A percentile compares a stretch with the other conserved stretches of the same genome.
These are phyloP conservation scores for Harmothoe impar DNA, from an alignment of 2,888 invertebrate genomes.

Conservation along the genomic window DNA sequence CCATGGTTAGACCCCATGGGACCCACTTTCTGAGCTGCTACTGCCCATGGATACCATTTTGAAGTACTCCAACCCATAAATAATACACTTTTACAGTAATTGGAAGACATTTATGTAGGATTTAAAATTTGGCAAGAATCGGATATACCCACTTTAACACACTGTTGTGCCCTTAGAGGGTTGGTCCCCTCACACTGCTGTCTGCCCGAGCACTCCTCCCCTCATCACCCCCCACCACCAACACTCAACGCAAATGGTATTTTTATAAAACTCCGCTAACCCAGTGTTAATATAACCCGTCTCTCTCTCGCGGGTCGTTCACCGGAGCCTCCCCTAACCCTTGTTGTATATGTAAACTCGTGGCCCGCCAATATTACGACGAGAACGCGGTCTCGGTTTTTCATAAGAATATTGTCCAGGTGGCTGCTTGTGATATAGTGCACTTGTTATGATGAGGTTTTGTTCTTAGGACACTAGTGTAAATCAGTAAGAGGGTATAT, in stretches of 20 bases:
- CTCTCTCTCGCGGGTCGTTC: neutral
- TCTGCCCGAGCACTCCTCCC: neutral
- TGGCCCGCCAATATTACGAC: neutral
- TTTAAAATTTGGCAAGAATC: neutral
- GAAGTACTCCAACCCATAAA: too few species aligned
- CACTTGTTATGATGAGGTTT: constrained; percentile 21
- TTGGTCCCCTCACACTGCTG: neutral
- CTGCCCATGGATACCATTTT: too few species aligned
- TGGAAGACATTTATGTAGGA: too few species aligned
- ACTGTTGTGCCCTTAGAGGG: neutral
- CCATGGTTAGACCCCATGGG: too few species aligned
- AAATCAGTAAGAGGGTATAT: neutral
- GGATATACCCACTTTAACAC: too few species aligned
- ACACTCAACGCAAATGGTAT: constrained; percentile 35
- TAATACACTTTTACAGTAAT: too few species aligned
- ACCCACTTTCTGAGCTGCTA: too few species aligned
- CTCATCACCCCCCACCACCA: neutral
- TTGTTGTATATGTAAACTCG: too few species aligned
- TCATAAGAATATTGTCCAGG: neutral
- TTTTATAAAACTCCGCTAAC: neutral
- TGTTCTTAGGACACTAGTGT: neutral
- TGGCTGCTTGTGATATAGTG: neutral
- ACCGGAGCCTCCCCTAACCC: neutral
- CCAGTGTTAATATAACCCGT: neutral
- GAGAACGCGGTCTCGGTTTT: neutral